Evolutionary conservation across 2,888 invertebrate species (phyloP).

Genomic region (Parochlus steinenii): DNA sequence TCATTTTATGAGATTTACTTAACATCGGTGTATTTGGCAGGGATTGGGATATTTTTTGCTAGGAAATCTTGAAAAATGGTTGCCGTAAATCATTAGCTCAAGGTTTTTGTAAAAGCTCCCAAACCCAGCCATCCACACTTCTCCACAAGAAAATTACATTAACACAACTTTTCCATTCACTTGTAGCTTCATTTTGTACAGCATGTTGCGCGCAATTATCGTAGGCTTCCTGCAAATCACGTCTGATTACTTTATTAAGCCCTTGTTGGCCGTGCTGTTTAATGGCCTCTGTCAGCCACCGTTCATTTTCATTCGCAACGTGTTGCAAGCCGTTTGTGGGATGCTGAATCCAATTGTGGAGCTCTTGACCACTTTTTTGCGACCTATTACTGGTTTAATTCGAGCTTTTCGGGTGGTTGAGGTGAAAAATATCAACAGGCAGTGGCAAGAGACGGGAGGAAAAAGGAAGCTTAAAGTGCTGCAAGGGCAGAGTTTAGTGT

Average conservation of each 20-base stretch:
- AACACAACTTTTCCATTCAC: slow-evolving; percentile 9
- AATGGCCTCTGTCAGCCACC: slow-evolving; percentile 50
- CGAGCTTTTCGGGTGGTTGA: too few species aligned
- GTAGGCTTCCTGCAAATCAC: slow-evolving; percentile 42
- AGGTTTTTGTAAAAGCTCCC: too few species aligned
- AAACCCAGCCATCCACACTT: too few species aligned
- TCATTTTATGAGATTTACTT: slow-evolving; percentile 1
- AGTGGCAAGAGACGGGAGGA: too few species aligned
- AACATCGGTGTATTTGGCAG: neutral
- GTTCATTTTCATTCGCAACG: slow-evolving; percentile 44
- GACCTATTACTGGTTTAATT: too few species aligned
- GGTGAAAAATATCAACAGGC: too few species aligned
- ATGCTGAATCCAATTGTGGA: slow-evolving; percentile 44
- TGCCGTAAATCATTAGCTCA: neutral
- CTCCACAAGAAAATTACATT: neutral
- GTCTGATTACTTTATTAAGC: slow-evolving; percentile 52
- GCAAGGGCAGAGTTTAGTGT: too few species aligned
- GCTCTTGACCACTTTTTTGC: too few species aligned
- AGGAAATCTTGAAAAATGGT: neutral
- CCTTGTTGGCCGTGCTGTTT: slow-evolving; percentile 41
- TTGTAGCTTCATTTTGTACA: slow-evolving; percentile 36
- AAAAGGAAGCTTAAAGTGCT: too few species aligned
- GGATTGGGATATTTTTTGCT: neutral
- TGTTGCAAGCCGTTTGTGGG: slow-evolving; percentile 41
- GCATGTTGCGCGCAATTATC: slow-evolving; percentile 38